Evolutionary conservation across 2,888 invertebrate genomes (phyloP).

Genomic region (Drosophila koepferae): DNA sequence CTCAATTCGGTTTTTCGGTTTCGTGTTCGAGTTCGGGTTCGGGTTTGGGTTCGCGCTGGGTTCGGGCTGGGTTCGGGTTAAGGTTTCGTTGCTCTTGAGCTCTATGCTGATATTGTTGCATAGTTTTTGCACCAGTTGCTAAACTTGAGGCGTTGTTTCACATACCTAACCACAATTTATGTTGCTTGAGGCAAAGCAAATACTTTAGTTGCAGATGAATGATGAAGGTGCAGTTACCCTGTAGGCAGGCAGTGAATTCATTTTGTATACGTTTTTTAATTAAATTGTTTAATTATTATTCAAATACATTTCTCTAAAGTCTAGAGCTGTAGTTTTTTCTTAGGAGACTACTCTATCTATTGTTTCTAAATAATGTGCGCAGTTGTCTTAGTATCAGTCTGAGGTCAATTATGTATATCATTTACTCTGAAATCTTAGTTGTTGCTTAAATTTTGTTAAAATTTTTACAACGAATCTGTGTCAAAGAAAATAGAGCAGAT

Average conservation of each 20-base stretch:
- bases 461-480: no score
- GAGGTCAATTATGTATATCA: no score
- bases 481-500: no score
- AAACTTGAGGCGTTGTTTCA: conserved; percentile 69
- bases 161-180: conserved; percentile 69
- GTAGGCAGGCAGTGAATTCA: background rate
- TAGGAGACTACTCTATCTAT: no score
- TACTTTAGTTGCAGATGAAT: background rate
- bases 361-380: no score
- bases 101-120: conserved; percentile 65
- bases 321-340: no score
- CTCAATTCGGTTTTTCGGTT: conserved; percentile 5
- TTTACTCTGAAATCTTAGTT: no score
- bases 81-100: conserved; percentile 2
- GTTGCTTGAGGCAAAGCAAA: conserved; percentile 57
- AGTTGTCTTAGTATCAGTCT: no score
- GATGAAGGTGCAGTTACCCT: conserved; percentile 1
- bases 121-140: conserved; percentile 62
- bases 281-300: no score
- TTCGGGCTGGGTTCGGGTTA: background rate
- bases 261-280: no score
- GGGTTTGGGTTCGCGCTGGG: conserved; percentile 2
- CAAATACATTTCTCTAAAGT: no score
- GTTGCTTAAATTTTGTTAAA: no score
- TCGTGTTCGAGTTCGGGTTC: background rate